Conservation (phyloP, 2,797 vertebrate species). For the Dendrocincla tyrannina region DNA sequence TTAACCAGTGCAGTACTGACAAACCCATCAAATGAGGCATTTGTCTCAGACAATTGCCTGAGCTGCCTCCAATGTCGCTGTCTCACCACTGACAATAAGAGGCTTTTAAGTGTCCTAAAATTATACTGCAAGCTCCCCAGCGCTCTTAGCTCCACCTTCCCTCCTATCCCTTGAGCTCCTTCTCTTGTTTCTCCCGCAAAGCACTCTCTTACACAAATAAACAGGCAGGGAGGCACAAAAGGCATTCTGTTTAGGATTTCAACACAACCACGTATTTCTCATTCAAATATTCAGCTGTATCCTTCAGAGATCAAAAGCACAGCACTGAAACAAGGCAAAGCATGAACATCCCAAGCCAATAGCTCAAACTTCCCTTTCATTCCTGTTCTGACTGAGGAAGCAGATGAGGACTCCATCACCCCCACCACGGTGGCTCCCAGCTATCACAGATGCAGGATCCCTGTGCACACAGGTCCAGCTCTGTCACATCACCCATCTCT, state of each 20-base stretch:
- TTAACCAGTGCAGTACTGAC: conserved; percentile 1
- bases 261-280: not conserved
- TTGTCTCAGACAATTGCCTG: conserved; percentile 28
- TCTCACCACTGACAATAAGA: conserved; percentile 3
- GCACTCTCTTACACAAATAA: conserved; percentile 37
- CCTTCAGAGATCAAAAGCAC: conserved; percentile 22
- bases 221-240: conserved; percentile 41
- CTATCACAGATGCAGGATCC: not conserved
- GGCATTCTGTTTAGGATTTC: conserved; percentile 35
- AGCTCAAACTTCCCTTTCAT: not conserved
- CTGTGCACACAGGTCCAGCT: not conserved
- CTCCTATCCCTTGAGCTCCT: conserved; percentile 26
- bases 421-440: not conserved
- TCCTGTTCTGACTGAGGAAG: not conserved
- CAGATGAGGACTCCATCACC: not conserved
- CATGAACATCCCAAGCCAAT: not conserved
- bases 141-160: not conserved
- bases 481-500: not conserved
- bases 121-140: not conserved
- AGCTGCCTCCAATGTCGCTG: not conserved
- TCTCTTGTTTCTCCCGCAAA: conserved; percentile 36
- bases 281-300: conserved; percentile 33
- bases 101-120: conserved; percentile 48
- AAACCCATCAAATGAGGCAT: not conserved
- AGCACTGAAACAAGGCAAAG: not conserved